Conservation (phyloP, 2,797 vertebrate genomes). For the Oophaga sylvatica region DNA sequence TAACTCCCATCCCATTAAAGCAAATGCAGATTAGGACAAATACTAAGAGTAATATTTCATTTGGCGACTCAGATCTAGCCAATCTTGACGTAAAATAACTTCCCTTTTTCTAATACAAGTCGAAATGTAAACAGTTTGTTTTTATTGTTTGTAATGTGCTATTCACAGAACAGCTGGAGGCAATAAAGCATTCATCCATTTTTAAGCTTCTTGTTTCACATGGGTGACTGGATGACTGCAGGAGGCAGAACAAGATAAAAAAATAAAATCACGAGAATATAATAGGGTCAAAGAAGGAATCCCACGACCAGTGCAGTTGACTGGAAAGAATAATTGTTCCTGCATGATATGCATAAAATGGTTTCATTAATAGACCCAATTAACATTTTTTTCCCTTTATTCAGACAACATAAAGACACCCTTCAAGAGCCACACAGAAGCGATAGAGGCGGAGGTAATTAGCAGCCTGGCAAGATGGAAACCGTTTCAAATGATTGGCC, state of each 20-base stretch:
- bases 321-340: slow-evolving; percentile 42
- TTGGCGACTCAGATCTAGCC: background rate
- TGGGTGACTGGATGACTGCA: slow-evolving; percentile 49
- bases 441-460: slow-evolving; percentile 56
- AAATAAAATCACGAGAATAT: slow-evolving; percentile 4
- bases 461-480: slow-evolving; percentile 27
- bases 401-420: slow-evolving; percentile 42
- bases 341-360: slow-evolving; percentile 44
- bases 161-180: slow-evolving; percentile 57
- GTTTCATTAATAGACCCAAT: slow-evolving; percentile 53
- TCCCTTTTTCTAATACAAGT: background rate
- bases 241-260: background rate
- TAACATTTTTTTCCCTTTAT: slow-evolving; percentile 48
- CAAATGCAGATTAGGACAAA: background rate
- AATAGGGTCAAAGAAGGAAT: slow-evolving; percentile 50
- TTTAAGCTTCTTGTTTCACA: slow-evolving; percentile 53
- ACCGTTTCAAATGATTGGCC: background rate
- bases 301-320: slow-evolving; percentile 39
- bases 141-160: slow-evolving; percentile 43
- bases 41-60: background rate
- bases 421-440: slow-evolving; percentile 30
- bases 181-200: slow-evolving; percentile 54
- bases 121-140: slow-evolving; percentile 28
- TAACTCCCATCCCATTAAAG: background rate
- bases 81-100: slow-evolving; percentile 4